Conservation (phyloP, 2,113 vertebrate genomes). For the Nothobranchius furzeri region DNA sequence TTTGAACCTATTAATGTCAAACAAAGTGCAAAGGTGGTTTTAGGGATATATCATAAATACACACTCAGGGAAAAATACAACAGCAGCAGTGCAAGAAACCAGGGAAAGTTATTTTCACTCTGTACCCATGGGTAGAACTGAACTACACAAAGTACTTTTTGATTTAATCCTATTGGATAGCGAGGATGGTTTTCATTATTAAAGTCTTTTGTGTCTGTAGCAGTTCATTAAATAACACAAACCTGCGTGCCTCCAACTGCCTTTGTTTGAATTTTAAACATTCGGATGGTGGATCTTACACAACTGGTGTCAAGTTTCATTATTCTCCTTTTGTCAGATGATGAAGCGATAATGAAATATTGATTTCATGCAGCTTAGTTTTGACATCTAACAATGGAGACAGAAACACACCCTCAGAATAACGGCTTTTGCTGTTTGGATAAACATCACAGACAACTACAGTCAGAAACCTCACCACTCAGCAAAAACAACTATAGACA, state of each 20-base stretch:
- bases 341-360: conserved; percentile 19
- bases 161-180: too few species aligned
- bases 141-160: too few species aligned
- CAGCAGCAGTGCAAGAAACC: too few species aligned
- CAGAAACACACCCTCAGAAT: not conserved
- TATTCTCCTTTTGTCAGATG: not conserved
- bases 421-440: not conserved
- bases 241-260: not conserved
- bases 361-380: conserved; percentile 2
- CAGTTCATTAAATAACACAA: not conserved
- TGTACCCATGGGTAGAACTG: too few species aligned
- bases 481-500: too few species aligned
- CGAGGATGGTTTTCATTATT: not conserved
- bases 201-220: not conserved
- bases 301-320: conserved; percentile 9
- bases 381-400: not conserved
- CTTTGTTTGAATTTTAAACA: not conserved
- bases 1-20: too few species aligned
- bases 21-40: too few species aligned
- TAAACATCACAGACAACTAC: too few species aligned
- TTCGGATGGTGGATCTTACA: not conserved
- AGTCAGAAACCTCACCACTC: too few species aligned
- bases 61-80: too few species aligned
- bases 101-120: not conserved
- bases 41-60: too few species aligned